phyloP scores from a whole-genome alignment of 2,888 invertebrate species.

The Drosophila paramelanica region DNA sequence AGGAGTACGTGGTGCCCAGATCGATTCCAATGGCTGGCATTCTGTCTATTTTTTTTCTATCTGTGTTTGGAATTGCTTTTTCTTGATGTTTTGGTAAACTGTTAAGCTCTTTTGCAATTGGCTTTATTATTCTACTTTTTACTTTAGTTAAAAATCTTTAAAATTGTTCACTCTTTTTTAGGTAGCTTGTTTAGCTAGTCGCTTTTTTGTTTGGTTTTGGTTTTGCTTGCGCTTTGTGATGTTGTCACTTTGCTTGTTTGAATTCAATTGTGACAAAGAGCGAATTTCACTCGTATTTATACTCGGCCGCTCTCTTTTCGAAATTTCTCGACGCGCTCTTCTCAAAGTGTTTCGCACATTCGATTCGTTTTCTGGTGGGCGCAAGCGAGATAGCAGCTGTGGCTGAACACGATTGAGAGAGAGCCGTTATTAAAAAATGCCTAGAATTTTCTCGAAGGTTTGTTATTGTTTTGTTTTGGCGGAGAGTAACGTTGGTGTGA shows the following conservation, averaged over 20 bases:
- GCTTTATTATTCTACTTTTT: not conserved
- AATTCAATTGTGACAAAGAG: constrained; percentile 56
- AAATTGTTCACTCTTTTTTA: constrained; percentile 4
- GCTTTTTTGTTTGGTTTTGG: constrained; percentile 24
- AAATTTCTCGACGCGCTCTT: constrained; percentile 57
- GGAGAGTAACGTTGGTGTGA: not conserved
- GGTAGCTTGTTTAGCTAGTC: constrained; percentile 56
- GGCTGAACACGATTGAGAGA: not conserved
- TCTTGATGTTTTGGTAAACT: not conserved
- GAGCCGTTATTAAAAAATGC: not conserved
- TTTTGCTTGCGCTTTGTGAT: constrained; percentile 32
- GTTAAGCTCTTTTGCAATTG: not conserved
- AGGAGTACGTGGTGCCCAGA: constrained; percentile 87
- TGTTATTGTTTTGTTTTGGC: not conserved
- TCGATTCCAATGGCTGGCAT: constrained; percentile 88
- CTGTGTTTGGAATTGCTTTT: not conserved
- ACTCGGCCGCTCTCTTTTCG: constrained; percentile 46
- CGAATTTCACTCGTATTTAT: constrained; percentile 59
- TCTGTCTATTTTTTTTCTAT: constrained; percentile 40
- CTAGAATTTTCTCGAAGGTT: constrained; percentile 33
- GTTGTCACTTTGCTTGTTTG: constrained; percentile 62
- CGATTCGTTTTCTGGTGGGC: constrained; percentile 6
- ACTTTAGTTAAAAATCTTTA: constrained; percentile 2
- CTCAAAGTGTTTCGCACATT: constrained; percentile 32
- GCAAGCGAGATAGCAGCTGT: constrained; percentile 10